Conservation (phyloP, 2,113 vertebrate species). For the Catagonus wagneri region DNA sequence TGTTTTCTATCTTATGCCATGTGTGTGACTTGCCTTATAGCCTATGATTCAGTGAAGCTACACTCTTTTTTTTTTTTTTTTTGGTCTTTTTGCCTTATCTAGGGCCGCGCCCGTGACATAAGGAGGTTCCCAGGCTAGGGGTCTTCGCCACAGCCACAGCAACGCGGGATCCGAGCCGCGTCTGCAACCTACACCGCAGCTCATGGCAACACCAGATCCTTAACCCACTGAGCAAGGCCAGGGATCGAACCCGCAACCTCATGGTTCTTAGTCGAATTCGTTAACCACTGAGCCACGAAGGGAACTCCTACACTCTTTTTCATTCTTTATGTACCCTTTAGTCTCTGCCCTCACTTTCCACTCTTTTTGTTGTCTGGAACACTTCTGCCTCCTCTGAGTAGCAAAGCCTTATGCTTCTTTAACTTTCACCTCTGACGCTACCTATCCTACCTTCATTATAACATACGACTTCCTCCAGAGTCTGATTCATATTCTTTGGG, state of each 20-base stretch:
- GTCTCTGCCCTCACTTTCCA: neutral
- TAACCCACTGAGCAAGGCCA: too few relatives aligned
- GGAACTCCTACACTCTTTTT: neutral
- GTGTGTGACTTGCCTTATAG: neutral
- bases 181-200: too few relatives aligned
- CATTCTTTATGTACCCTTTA: neutral
- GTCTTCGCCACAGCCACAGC: too few relatives aligned
- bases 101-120: too few relatives aligned
- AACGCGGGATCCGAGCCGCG: too few relatives aligned
- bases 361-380: neutral
- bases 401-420: neutral
- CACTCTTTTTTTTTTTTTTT: too few relatives aligned
- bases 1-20: neutral
- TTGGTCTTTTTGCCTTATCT: too few relatives aligned
- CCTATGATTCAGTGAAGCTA: neutral
- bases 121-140: too few relatives aligned
- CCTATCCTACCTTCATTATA: neutral
- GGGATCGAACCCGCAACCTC: too few relatives aligned
- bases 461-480: neutral
- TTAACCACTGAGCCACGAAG: too few relatives aligned
- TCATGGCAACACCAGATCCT: too few relatives aligned
- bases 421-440: conserved; percentile 21
- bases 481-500: neutral
- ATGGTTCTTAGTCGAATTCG: too few relatives aligned
- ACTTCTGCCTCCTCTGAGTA: neutral